Evolutionary conservation across 2,888 invertebrate genomes (phyloP), one percentile per base, ranked within the genome.

Genomic region (Leptopilina syphax): DNA sequence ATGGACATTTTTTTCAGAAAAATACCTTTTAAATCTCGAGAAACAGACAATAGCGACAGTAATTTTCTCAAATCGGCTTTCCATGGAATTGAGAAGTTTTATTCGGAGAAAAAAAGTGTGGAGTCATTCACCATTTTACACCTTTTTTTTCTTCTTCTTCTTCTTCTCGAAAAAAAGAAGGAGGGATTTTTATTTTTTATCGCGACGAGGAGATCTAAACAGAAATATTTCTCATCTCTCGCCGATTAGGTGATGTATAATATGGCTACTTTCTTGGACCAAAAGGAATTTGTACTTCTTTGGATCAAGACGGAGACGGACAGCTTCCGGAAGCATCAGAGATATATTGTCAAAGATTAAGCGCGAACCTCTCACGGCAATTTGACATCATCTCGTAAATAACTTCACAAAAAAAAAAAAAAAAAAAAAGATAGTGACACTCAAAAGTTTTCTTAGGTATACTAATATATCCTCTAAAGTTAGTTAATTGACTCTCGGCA

Each of bases 301-400:
- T 13, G 73, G 73, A 54, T 57, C n/a, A 60, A 34, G 60, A 73
- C 12, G 50, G 73, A 90, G 89, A 90, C 88, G 87, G 87, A 90
- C 89, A 90, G 89, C 90, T 91, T 91, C 90, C 91, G 91, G 91
- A 91, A 90, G 87, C 89, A 87, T 84, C 8, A 83, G 85, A 91
- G 89, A 91, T 91, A 87, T 88, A 90, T 89, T 90, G 85, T 82
- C 65, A 76, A 83, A 85, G 78, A 83, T 82, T 82, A 12, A 9
- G 82, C 82, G 83, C 83, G 83, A 82, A 84, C 80, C 81, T 81
- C 81, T 83, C 41, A 10, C 57, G 12, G 65, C 60, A 65, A 68
- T 63, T 80, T 80, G 84, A 80, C 82, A 84, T 81, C 81, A 79
- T 79, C 67, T 76, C 78, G 77, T 80, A 77, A 80, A 80, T 80